A percentile compares a stretch with the other conserved stretches of the same genome.
These are phyloP conservation scores for Gobio occitaniae DNA, from an alignment of 2,797 vertebrate species.

Conservation along the genomic window DNA sequence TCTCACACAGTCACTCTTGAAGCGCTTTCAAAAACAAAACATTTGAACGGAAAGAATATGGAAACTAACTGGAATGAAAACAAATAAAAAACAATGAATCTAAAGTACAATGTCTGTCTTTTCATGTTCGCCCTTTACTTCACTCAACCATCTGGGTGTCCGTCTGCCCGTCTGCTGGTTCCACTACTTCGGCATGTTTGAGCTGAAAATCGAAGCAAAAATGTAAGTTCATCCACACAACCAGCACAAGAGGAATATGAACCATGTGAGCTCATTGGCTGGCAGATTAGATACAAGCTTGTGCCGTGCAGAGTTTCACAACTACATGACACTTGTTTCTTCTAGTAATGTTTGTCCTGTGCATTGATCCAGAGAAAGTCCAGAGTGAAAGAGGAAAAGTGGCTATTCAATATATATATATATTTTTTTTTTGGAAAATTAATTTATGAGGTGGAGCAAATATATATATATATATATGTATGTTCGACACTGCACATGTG, in stretches of 20 bases:
- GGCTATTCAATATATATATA: no score
- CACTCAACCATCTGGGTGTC: slow-evolving; percentile 25
- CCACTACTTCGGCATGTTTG: slow-evolving; percentile 36
- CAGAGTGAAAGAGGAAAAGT: no score
- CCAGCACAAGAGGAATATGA: background rate
- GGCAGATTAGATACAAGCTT: background rate
- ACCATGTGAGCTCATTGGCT: background rate
- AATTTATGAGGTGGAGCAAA: no score
- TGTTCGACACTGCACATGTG: no score
- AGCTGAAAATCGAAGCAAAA: slow-evolving; percentile 39
- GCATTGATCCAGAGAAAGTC: no score
- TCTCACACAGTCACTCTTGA: background rate
- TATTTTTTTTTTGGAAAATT: no score
- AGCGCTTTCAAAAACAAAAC: slow-evolving; percentile 30
- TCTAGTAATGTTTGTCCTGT: background rate
- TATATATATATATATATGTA: no score
- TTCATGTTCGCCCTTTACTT: background rate
- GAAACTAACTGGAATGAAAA: slow-evolving; percentile 36
- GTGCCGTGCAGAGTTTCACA: background rate
- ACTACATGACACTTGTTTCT: background rate
- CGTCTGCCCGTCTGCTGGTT: slow-evolving; percentile 36
- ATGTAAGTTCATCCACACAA: background rate
- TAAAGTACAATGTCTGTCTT: slow-evolving; percentile 24
- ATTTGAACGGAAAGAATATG: slow-evolving; percentile 39
- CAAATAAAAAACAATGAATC: slow-evolving; percentile 10